phyloP scores from a whole-genome alignment of 1,140 invertebrate species.

The Aphidius ervi region DNA sequence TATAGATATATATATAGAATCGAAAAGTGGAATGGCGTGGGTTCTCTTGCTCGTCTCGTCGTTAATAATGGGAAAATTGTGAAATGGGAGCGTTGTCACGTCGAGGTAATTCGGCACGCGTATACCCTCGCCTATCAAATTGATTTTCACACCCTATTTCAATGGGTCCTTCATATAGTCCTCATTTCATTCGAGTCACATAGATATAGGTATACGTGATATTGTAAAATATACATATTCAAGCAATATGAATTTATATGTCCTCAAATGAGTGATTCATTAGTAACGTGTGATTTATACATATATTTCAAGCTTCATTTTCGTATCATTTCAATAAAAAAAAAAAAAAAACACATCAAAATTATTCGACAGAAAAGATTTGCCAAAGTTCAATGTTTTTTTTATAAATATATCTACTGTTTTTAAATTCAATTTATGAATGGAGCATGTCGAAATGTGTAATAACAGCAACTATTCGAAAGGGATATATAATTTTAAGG shows the following conservation, averaged over 20 bases:
- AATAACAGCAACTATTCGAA: too few relatives aligned
- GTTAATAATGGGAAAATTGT: constrained; percentile 53
- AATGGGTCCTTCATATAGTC: constrained; percentile 13
- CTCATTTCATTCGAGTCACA: constrained; percentile 5
- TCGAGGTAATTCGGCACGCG: constrained; percentile 55
- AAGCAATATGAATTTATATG: neutral
- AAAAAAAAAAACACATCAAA: too few relatives aligned
- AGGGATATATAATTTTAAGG: too few relatives aligned
- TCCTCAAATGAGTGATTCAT: too few relatives aligned
- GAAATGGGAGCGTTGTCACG: constrained; percentile 52
- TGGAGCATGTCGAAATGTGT: too few relatives aligned
- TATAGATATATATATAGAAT: constrained; percentile 29
- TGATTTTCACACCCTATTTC: constrained; percentile 46
- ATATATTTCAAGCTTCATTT: too few relatives aligned
- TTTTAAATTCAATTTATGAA: too few relatives aligned
- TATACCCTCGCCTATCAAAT: constrained; percentile 49
- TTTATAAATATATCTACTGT: too few relatives aligned
- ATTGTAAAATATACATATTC: neutral
- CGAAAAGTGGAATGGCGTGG: constrained; percentile 31
- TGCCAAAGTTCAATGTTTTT: too few relatives aligned
- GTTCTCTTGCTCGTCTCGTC: constrained; percentile 32
- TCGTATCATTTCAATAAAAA: too few relatives aligned
- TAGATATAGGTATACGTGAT: neutral
- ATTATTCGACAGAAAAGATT: too few relatives aligned
- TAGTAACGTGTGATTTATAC: too few relatives aligned